Conservation (phyloP, 2,888 invertebrate species). For the Baronia brevicornis region DNA sequence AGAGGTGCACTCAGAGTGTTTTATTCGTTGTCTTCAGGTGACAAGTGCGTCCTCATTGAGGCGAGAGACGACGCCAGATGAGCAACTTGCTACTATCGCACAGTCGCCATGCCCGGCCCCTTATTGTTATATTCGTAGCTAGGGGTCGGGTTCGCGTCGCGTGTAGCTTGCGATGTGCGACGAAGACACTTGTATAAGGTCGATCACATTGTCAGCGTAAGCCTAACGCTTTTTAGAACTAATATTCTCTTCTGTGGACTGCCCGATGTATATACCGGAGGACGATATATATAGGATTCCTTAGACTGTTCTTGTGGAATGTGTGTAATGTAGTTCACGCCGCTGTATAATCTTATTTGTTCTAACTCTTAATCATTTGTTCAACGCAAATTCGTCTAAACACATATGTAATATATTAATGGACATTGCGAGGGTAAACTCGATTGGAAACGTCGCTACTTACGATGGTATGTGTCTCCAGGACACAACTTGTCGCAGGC, state of each 20-base stretch:
- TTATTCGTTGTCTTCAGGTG: conserved; percentile 84
- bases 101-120: conserved; percentile 65
- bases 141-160: conserved; percentile 65
- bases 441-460: conserved; percentile 58
- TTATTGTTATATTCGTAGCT: conserved; percentile 57
- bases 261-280: conserved; percentile 69
- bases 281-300: conserved; percentile 65
- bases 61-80: conserved; percentile 81
- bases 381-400: conserved; percentile 29
- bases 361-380: conserved; percentile 42
- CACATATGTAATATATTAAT: conserved; percentile 36
- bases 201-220: conserved; percentile 72
- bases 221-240: conserved; percentile 72
- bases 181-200: conserved; percentile 73
- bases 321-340: conserved; percentile 71
- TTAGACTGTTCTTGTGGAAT: conserved; percentile 67
- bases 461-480: conserved; percentile 75
- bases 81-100: conserved; percentile 69
- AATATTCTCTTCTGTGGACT: conserved; percentile 60
- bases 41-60: conserved; percentile 87
- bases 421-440: conserved; percentile 33
- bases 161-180: conserved; percentile 72
- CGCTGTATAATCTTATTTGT: conserved; percentile 51
- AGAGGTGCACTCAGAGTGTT: conserved; percentile 72
- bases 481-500: conserved; percentile 94